phyloP scores from a whole-genome alignment of 2,113 vertebrate genomes.

The Cyprinodon brontotheroides region DNA sequence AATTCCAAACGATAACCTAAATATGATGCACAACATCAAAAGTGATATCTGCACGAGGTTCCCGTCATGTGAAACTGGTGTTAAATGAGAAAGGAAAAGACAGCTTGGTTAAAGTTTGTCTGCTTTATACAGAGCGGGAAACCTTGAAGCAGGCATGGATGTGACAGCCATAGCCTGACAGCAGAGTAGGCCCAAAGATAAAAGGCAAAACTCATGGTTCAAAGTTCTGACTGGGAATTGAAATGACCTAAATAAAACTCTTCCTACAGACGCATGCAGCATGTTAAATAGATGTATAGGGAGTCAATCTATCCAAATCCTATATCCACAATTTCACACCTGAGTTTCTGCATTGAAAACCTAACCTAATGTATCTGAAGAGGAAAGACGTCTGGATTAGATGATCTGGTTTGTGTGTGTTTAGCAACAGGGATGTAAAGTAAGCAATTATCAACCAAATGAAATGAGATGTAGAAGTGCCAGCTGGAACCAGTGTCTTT shows the following conservation, averaged over 20 bases:
- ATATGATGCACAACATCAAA: too few relatives aligned
- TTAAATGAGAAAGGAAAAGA: too few relatives aligned
- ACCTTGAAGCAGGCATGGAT: too few relatives aligned
- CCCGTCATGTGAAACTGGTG: too few relatives aligned
- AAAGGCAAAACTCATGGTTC: background rate
- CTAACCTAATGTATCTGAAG: background rate
- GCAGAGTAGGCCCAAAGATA: background rate
- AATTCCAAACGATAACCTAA: too few relatives aligned
- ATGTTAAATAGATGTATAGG: background rate
- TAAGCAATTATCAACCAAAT: constrained; percentile 6
- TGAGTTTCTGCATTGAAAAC: too few relatives aligned
- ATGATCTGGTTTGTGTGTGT: background rate
- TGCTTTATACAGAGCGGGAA: too few relatives aligned
- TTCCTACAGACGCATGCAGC: background rate
- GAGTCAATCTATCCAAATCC: background rate
- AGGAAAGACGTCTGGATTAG: background rate
- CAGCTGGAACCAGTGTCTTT: constrained; percentile 22
- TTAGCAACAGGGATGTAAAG: background rate
- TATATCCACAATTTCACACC: background rate
- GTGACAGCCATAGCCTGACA: background rate
- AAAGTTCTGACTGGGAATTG: background rate
- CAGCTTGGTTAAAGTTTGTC: too few relatives aligned
- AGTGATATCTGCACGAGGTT: too few relatives aligned
- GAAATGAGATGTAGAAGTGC: background rate
- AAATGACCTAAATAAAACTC: background rate